Evolutionary conservation across 1,140 invertebrate species (phyloP).

Genomic region (Micrasema longulum): DNA sequence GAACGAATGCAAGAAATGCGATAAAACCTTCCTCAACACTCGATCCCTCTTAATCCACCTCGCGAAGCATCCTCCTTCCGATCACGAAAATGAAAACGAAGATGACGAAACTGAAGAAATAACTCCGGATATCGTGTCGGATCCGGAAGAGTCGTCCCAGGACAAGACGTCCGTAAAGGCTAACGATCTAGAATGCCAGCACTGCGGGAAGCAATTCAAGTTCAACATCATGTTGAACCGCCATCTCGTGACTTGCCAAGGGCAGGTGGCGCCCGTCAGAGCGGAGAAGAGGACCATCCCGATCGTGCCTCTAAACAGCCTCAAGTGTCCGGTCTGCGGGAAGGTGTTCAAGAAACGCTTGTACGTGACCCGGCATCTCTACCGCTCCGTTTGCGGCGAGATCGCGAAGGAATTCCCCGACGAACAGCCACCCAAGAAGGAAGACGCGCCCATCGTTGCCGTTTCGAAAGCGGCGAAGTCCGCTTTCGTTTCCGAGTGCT

Average conservation of each 20-base stretch:
- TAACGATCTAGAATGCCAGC: conserved; percentile 58
- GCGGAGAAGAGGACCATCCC: neutral
- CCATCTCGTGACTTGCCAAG: conserved; percentile 53
- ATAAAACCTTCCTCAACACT: conserved; percentile 57
- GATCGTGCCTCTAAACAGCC: neutral
- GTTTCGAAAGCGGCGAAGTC: conserved; percentile 10
- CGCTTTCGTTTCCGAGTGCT: conserved; percentile 41
- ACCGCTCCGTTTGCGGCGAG: conserved; percentile 39
- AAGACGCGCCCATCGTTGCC: neutral
- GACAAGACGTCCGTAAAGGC: neutral
- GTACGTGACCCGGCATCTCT: conserved; percentile 43
- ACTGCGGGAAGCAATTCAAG: conserved; percentile 63
- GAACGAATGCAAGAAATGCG: conserved; percentile 59
- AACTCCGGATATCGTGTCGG: neutral
- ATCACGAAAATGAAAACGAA: conserved; percentile 4
- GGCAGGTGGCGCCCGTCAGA: conserved; percentile 43
- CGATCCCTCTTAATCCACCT: conserved; percentile 56
- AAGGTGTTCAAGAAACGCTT: conserved; percentile 46
- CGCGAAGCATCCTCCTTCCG: conserved; percentile 49
- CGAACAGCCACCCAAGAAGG: neutral
- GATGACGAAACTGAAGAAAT: conserved; percentile 10
- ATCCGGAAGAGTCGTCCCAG: conserved; percentile 17
- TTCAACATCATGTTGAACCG: conserved; percentile 62
- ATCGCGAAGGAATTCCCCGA: conserved; percentile 38
- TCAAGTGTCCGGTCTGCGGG: conserved; percentile 45